Evolutionary conservation across 2,113 vertebrate genomes (phyloP), one percentile per base, ranked within the genome.

Genomic region (Aspidoscelis tigris): DNA sequence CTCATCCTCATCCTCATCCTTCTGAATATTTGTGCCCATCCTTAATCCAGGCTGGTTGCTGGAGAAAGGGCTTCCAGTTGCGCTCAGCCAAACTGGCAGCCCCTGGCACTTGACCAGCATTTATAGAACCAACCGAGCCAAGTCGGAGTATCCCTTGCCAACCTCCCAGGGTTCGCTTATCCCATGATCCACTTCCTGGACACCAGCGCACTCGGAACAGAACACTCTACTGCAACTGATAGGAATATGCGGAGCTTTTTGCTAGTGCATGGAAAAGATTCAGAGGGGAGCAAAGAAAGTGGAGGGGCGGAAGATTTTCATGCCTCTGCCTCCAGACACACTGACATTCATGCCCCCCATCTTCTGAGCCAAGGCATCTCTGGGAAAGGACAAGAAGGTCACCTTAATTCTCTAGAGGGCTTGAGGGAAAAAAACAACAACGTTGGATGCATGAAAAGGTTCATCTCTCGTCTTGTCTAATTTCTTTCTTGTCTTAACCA

Each of bases 401-500:
- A 91, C 53, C 10, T 0, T 2, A 83, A 82, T 81, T 70, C 70
- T 85, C 20, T 76, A 1, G 74, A 44, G 20, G 78, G 7, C 58
- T 76, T 44, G 33, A 33, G 33, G 33, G 33, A 33, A 33, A 33
- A 86, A 88, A 81, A 86, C 76, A 90, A 82, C 69, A 72, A 18
- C 47, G 81, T 82, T 22, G 1, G 41, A 81, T 64, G 20, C 0
- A 0, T 58, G 3, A 7, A 58, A 71, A 84, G 83, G 69, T 88
- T 69, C 5, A 43, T 0, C 66, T 0, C 1, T 81, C 76, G 73
- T 87, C 47, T 72, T 7, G 1, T 47, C 80, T 74, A 85, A 80
- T 91, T 83, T 64, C 73, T 69, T 73, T 18, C 86, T 82, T 70
- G 33, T 76, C 79, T 86, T 79, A 69, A 89, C 82, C 84, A 65